Conservation (phyloP, 1,140 invertebrate genomes). For the Philopotamus ludificatus region DNA sequence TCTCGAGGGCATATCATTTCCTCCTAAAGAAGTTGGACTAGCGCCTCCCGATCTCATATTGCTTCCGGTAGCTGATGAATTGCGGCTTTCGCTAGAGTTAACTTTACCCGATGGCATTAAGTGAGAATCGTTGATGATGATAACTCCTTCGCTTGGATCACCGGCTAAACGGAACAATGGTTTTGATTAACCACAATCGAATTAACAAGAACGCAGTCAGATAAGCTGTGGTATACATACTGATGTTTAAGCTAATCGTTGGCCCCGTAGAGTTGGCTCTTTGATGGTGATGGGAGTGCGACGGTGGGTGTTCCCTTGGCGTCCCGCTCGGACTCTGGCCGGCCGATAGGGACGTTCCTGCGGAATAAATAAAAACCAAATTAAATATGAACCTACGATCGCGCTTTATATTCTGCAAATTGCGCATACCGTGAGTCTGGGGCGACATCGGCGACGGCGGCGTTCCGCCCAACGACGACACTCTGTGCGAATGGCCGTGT, state of each 20-base stretch:
- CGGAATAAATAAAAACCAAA: not conserved
- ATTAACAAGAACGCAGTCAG: not conserved
- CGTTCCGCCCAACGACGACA: constrained; percentile 51
- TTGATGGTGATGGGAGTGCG: constrained; percentile 52
- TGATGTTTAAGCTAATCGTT: constrained; percentile 55
- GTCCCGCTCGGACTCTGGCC: constrained; percentile 38
- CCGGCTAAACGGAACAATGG: constrained; percentile 43
- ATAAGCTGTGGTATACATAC: constrained; percentile 42
- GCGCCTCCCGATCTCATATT: constrained; percentile 20
- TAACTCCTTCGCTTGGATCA: constrained; percentile 53
- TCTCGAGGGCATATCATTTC: constrained; percentile 28
- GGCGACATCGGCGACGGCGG: constrained; percentile 53
- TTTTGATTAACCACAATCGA: not conserved
- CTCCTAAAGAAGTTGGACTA: constrained; percentile 32
- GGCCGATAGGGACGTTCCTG: constrained; percentile 36
- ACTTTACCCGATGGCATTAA: constrained; percentile 41
- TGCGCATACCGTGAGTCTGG: constrained; percentile 45
- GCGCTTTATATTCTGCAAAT: constrained; percentile 1
- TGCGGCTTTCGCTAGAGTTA: constrained; percentile 14
- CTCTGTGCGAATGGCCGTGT: constrained; percentile 43
- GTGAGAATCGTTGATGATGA: constrained; percentile 53
- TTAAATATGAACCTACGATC: constrained; percentile 11
- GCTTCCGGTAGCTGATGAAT: constrained; percentile 14
- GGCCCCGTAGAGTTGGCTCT: constrained; percentile 54
- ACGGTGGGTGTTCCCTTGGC: constrained; percentile 40